phyloP scores from a whole-genome alignment of 2,888 invertebrate genomes.

The Dasysyrphus tricinctus region DNA sequence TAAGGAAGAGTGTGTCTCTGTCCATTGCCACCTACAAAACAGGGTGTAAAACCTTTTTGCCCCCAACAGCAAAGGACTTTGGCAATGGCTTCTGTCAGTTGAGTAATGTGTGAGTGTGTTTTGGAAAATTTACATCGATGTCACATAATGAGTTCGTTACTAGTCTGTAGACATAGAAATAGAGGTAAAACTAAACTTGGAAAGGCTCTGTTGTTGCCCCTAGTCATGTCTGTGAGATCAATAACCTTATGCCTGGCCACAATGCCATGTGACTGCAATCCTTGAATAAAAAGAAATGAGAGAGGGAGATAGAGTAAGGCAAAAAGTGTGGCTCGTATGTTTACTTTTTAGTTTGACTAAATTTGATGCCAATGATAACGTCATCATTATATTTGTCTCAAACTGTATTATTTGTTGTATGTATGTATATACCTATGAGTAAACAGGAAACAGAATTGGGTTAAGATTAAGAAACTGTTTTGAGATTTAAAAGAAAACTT shows the following conservation, averaged over 20 bases:
- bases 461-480: neutral
- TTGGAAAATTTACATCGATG: constrained; percentile 42
- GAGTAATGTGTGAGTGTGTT: constrained; percentile 62
- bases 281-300: constrained; percentile 8
- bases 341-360: constrained; percentile 48
- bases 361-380: constrained; percentile 44
- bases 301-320: neutral
- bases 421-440: neutral
- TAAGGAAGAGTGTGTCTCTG: neutral
- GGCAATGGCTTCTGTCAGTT: constrained; percentile 64
- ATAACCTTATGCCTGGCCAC: constrained; percentile 59
- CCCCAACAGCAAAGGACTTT: constrained; percentile 49
- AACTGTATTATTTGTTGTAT: neutral
- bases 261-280: constrained; percentile 61
- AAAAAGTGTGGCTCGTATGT: constrained; percentile 25
- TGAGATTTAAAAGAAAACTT: neutral
- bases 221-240: constrained; percentile 69
- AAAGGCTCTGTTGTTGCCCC: constrained; percentile 60
- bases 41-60: constrained; percentile 38
- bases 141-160: constrained; percentile 46
- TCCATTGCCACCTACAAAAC: constrained; percentile 27
- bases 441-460: constrained; percentile 26
- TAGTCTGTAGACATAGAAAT: constrained; percentile 13
- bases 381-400: constrained; percentile 39
- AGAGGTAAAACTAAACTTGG: constrained; percentile 38